These are phyloP conservation scores for Notamacropus eugenii DNA, from an alignment of 2,797 vertebrate species.

Conservation along the genomic window DNA sequence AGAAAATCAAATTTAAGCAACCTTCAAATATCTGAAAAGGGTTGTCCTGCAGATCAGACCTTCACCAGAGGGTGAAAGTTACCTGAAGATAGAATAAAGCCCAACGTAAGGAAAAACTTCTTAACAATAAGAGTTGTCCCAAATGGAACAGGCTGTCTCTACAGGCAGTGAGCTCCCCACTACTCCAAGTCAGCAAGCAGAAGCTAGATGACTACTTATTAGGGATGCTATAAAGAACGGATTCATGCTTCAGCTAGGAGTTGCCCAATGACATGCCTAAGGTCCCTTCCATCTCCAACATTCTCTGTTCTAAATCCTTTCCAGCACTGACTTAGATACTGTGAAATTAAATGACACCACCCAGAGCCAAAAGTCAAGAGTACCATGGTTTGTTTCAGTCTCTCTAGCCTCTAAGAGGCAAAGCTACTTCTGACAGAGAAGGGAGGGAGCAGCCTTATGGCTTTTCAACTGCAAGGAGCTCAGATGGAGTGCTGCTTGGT, in stretches of 20 bases:
- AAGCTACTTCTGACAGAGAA: slow-evolving; percentile 21
- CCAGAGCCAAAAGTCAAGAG: slow-evolving; percentile 3
- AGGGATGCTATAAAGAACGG: not conserved
- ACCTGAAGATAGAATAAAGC: not conserved
- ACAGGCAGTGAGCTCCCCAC: not conserved
- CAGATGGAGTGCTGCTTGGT: not conserved
- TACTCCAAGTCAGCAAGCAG: not conserved
- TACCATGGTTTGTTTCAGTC: not conserved
- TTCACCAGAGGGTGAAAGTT: not conserved
- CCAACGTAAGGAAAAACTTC: not conserved
- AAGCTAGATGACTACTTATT: not conserved
- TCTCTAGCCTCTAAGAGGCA: not conserved
- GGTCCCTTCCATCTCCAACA: not conserved
- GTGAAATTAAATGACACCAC: not conserved
- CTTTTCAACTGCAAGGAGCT: slow-evolving; percentile 35
- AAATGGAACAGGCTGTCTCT: not conserved
- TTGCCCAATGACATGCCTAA: not conserved
- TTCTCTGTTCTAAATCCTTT: not conserved
- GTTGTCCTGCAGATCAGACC: not conserved
- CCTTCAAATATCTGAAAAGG: not conserved
- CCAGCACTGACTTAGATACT: not conserved
- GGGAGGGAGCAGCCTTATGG: not conserved
- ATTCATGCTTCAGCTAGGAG: not conserved
- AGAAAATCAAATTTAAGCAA: not conserved
- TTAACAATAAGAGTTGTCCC: not conserved